phyloP scores from a whole-genome alignment of 2,888 invertebrate species.

The Branchellion lobata region DNA sequence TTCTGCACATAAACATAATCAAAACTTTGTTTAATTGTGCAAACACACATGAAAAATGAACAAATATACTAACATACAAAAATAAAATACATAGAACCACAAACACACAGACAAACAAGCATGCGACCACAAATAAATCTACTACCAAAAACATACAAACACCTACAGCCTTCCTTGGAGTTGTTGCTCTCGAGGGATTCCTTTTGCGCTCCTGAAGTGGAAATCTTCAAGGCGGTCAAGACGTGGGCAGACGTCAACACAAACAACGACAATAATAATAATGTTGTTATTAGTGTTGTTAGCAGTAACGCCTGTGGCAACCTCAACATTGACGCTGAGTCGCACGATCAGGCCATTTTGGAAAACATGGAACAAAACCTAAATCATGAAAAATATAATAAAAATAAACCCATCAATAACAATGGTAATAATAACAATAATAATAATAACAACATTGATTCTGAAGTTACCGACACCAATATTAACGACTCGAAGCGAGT shows the following conservation, averaged over 20 bases:
- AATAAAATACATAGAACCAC: too few species aligned
- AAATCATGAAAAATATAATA: not conserved
- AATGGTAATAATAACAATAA: not conserved
- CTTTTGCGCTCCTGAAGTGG: slow-evolving; percentile 91
- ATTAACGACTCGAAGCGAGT: too few species aligned
- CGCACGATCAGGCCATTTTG: not conserved
- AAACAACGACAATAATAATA: not conserved
- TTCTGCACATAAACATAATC: too few species aligned
- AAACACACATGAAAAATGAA: too few species aligned
- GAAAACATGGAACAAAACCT: too few species aligned
- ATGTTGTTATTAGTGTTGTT: not conserved
- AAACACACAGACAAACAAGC: too few species aligned
- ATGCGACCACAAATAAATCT: too few species aligned
- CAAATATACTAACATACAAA: too few species aligned
- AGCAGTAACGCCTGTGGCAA: not conserved
- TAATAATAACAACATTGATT: too few species aligned
- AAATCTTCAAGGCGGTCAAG: slow-evolving; percentile 86
- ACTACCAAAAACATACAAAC: too few species aligned
- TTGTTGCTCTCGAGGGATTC: slow-evolving; percentile 86
- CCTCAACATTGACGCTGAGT: not conserved
- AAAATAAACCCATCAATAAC: not conserved
- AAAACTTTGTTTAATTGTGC: too few species aligned
- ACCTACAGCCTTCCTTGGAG: slow-evolving; percentile 69
- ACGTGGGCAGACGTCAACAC: slow-evolving; percentile 81
- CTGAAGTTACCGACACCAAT: too few species aligned